Base-by-base conservation (phyloP, 2,113 vertebrate genomes). In the Grus americana region DNA sequence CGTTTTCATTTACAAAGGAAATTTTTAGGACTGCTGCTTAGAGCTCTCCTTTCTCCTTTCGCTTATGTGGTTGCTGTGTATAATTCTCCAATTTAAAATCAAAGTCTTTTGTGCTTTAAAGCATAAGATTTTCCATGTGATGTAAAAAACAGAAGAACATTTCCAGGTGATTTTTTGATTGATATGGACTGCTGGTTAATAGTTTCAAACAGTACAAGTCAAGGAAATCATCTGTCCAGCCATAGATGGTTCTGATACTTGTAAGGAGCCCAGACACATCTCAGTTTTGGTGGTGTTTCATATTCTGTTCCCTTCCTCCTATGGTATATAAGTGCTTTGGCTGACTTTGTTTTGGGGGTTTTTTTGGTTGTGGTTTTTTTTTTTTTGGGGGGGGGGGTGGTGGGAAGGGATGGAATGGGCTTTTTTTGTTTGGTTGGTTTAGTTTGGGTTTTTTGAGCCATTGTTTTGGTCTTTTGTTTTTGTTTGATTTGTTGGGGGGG, bases 51-150 rank as follows among this genome's bases (percentile, higher is more conserved):
- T 95, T 87, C 46, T 49, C 58, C 19, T 72, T 78, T 90, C 59
- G 22, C 22, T 76, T 30, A 30, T 47, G 9, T 63, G 50, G 34
- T 63, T 27, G 17, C 65, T 88, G 40, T 46, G 23, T 46, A 82
- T 36, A 83, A 76, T 70, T 63, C 38, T 38, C 24, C 58, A 72
- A 63, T 90, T 90, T 88, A 74, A 94, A 94, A 92, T 74, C 47
- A 88, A 65, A 93, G 12, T 54, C 10, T 81, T 76, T 58, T 61
- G 10, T 76, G 9, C 46, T 90, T 88, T 46, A 90, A 86, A 92
- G 8, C 32, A 27, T 75, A 59, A 82, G 20, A 47, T 63, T 62
- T 95, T 42, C n/a, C 36, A 67, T 47, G 22, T 79, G 40, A 89
- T 85, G 5, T 72, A 12, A 88, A 90, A 91, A 74, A 0, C 24